Evolutionary conservation across 2,888 invertebrate species (phyloP).

Genomic region (Lasius fuliginosus): DNA sequence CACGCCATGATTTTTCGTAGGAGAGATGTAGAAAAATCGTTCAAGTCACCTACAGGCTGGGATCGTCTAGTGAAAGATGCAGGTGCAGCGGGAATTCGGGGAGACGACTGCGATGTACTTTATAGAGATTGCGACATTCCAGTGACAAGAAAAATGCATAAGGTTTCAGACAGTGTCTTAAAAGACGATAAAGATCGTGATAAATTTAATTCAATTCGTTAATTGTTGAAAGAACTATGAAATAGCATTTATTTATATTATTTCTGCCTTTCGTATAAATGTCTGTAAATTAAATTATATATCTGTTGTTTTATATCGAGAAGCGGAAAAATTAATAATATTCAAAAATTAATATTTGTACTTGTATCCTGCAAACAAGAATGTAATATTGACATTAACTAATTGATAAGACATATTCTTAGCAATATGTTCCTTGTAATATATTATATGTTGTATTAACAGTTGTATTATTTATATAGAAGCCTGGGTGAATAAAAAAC

Average conservation of each 20-base stretch:
- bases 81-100: conserved; percentile 81
- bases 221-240: conserved; percentile 5
- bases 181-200: background rate
- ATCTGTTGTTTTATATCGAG: background rate
- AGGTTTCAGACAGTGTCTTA: background rate
- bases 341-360: conserved; percentile 2
- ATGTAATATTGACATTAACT: background rate
- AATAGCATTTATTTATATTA: background rate
- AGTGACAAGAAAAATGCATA: conserved; percentile 1
- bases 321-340: background rate
- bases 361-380: background rate
- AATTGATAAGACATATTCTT: background rate
- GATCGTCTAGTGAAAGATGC: conserved; percentile 83
- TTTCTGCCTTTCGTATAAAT: background rate
- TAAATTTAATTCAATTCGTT: conserved; percentile 13
- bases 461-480: conserved; percentile 1
- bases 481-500: conserved; percentile 66
- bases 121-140: conserved; percentile 80
- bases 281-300: conserved; percentile 15
- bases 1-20: conserved; percentile 63
- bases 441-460: background rate
- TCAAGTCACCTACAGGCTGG: conserved; percentile 81
- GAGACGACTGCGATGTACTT: conserved; percentile 82
- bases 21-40: conserved; percentile 76
- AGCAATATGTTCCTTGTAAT: background rate